Base-by-base conservation (phyloP, 2,888 invertebrate genomes). In the Pristionchus entomophagus region DNA sequence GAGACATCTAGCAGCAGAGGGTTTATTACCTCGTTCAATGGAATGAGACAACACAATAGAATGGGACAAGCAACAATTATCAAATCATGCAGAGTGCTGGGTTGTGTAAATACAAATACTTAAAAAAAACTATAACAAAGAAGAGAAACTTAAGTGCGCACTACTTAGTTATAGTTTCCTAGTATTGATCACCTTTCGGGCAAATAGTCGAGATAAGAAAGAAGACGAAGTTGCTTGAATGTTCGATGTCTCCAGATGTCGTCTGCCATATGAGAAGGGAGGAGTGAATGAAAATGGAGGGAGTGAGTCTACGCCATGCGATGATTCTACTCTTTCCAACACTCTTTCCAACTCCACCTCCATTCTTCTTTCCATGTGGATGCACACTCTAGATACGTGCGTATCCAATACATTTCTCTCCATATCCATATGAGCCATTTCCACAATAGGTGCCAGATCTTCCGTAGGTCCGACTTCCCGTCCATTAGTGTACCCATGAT, bases 401-500 rank as follows among this genome's bases (percentile, higher is more conserved):
- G 29, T 22, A 14, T 8, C 32, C 12, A 12, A 17, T 32, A 29
- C 51, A 41, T 53, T 22, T 51, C 49, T 26, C 35, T 80, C 32
- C 32, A 80, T 53, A 2, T 53, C 51, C 17, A 49, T 12, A 29
- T 80, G 80, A 29, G 29, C 29, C 51, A 80, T 12, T 19, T 80
- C 53, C 29, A 6, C 51, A 29, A 29, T 29, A 19, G 80, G 80
- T 32, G 14, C 32, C 22, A 80, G 32, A 51, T 51, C 8, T 45
- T 32, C 32, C 10, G 32, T 26, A 41, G 49, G 45, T n/a, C 78
- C 78, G 10, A 49, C n/a, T 17, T 78, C 78, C 6, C 80, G 29
- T 35, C 80, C 80, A 53, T 80, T 80, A 2, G 80, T 53, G 26
- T 80, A 80, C 32, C 32, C 80, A 80, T 80, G 80, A 10, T 6